A percentile compares a stretch with the other conserved stretches of the same genome.
Conservation (phyloP, 2,113 vertebrate species). For the Diglossa brunneiventris region DNA sequence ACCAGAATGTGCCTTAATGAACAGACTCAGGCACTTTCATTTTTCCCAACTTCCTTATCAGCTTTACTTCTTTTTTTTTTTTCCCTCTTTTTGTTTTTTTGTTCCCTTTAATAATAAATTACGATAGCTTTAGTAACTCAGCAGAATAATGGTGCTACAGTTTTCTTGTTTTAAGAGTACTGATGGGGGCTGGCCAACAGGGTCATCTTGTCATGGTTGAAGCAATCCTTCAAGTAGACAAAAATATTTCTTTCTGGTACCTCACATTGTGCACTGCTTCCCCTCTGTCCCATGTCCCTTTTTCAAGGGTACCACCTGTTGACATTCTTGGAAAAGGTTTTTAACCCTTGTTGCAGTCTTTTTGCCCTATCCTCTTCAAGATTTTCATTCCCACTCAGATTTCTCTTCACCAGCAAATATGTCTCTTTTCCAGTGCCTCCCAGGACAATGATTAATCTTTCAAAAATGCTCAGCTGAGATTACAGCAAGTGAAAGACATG, state of each 20-base stretch:
- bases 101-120: not conserved
- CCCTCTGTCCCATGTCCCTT: not conserved
- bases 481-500: not conserved
- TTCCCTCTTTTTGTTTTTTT: no score
- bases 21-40: not conserved
- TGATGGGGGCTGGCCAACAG: not conserved
- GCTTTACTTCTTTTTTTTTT: not conserved
- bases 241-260: not conserved
- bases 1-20: not conserved
- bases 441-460: not conserved
- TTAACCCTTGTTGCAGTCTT: not conserved
- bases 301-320: not conserved
- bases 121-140: not conserved
- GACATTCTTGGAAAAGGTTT: not conserved
- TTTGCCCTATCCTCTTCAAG: not conserved
- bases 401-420: not conserved
- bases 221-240: not conserved
- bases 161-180: not conserved
- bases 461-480: not conserved
- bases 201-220: not conserved
- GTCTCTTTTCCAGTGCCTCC: not conserved
- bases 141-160: not conserved
- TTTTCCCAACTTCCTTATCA: not conserved
- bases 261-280: not conserved
- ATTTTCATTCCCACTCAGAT: not conserved